Base-by-base conservation (phyloP, 2,113 vertebrate genomes). In the Ploceus nigricollis region DNA sequence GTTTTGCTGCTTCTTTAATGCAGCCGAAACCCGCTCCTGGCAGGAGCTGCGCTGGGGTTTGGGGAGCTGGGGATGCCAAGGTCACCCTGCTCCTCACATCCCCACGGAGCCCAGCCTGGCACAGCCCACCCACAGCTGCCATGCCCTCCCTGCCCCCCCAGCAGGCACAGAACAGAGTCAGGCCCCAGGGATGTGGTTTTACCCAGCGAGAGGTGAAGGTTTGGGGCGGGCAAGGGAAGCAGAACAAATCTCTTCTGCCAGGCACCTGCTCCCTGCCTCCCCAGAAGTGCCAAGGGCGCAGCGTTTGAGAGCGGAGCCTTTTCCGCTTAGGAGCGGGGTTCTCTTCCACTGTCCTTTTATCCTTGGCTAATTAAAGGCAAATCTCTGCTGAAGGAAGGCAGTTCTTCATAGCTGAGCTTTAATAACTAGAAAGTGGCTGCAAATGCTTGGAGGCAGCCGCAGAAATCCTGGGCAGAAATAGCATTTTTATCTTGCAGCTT, bases 311-410 rank as follows among this genome's bases (percentile, higher is more conserved):
- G 94, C 9, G 18, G 17, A 87, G 94, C 81, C 82, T 78, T 70
- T 72, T 18, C 94, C 7, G 7, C 79, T 39, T 14, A 21, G 56
- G 64, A 30, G 9, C 6, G 15, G 90, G 65, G 39, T 82, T 92
- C 68, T 86, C 89, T 96, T 48, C 66, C 76, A 54, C 82, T 72
- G 92, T 87, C 96, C 95, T 95, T 96, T 96, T 96, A 66, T 94
- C 96, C 96, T 97, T 97, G 94, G 87, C 80, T 95, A 96, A 94
- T 90, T 95, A 94, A 89, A 96, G 89, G 81, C 94, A 94, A 93
- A 95, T 89, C 92, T 96, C 89, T 57, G 89, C 91, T 2, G 57
- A 94, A 96, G 82, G 88, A 94, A 20, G 16, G 7, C 48, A 7
- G 65, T 35, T 93, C 88, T 94, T 82, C 82, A 9, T 15, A 85